phyloP scores from a whole-genome alignment of 2,797 vertebrate genomes.

The Phrynocephalus vlangalii region DNA sequence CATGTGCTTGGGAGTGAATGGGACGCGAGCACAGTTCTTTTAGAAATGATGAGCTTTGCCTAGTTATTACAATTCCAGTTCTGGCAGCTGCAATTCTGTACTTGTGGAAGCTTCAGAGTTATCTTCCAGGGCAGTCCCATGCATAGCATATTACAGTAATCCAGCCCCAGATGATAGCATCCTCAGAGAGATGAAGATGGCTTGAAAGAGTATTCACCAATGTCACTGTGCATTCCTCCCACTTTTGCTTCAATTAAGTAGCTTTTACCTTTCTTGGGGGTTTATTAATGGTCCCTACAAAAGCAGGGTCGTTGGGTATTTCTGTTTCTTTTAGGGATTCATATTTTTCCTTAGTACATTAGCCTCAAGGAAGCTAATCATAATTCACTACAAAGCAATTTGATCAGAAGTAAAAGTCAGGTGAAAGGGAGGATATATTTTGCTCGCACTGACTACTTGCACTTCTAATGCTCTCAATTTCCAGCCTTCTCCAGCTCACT shows the following conservation, averaged over 20 bases:
- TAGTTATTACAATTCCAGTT: no score
- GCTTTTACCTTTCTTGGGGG: not conserved
- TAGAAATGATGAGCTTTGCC: not conserved
- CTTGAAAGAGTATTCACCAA: not conserved
- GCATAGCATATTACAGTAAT: not conserved
- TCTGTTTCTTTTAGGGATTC: not conserved
- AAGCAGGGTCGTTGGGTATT: not conserved
- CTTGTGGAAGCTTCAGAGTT: not conserved
- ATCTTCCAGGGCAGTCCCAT: not conserved
- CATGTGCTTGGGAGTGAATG: not conserved
- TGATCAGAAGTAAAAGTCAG: not conserved
- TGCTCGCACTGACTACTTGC: not conserved
- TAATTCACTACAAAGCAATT: not conserved
- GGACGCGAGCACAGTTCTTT: not conserved
- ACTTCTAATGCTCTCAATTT: not conserved
- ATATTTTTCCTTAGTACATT: not conserved
- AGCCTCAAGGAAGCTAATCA: constrained; percentile 7
- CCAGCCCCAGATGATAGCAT: not conserved
- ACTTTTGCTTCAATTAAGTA: not conserved
- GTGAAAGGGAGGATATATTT: not conserved
- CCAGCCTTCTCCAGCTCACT: not conserved
- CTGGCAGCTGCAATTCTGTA: not conserved
- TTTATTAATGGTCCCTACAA: not conserved
- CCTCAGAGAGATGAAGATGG: not conserved
- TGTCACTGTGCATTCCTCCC: not conserved